Evolutionary conservation across 1,140 invertebrate genomes (phyloP), one percentile per base, ranked within the genome.

Genomic region (Rhynchophorus ferrugineus): DNA sequence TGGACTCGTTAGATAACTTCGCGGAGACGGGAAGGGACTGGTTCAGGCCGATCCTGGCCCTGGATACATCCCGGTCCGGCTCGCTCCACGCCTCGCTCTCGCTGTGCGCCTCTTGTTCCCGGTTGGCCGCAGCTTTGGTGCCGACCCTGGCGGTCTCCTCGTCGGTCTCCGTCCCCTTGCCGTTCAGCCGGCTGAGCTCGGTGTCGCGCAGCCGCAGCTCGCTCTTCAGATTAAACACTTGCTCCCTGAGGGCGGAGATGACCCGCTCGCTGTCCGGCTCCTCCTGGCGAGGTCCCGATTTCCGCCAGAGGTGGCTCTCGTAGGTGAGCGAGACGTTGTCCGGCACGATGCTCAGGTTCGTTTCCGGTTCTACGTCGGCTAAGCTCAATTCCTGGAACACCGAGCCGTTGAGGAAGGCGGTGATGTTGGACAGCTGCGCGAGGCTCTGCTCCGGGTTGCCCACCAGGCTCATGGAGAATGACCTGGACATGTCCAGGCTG

Each of bases 51-150:
- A 60, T 60, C 46, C 58, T 46, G 29, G 53, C 53, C 21, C 84
- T 67, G 0, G 87, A 90, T 0, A 90, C 85, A 47, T 78, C 81
- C 49, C 85, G 76, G 61, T 91, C 88, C 0, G 87, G 87, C 64
- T 90, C 87, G 0, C 87, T 89, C 81, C 87, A 91, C 14, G 83
- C 81, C 61, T 91, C 89, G 0, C 64, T 65, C 64, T 90, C 86
- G 1, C 84, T 86, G 20, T 78, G 54, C 2, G 21, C 45, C 7
- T 62, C 61, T 36, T 54, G 57, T 20, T 44, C 39, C 18, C 37
- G 36, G 3, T 37, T 21, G 16, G n/a, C 33, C n/a, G 14, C 19
- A 6, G n/a, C 33, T 29, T 49, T 34, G 2, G 47, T 39, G n/a
- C 17, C 37, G 20, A 11, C 48, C 1, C 17, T 34, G 1, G 50